These are phyloP conservation scores for Hypomecis atomaria DNA, from an alignment of 2,888 invertebrate species.

Conservation along the genomic window DNA sequence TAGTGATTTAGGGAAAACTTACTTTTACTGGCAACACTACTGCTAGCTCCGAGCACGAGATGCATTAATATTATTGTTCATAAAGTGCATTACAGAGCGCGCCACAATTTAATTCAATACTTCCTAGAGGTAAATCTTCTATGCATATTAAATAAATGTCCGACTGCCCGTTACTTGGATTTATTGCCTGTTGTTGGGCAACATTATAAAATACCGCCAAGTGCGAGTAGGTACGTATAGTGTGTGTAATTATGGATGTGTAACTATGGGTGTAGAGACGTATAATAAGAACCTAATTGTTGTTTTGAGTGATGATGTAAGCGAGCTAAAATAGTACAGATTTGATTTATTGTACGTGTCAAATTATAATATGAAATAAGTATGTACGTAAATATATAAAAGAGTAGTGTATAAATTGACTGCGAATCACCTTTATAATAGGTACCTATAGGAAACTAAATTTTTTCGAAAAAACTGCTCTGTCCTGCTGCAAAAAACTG, in stretches of 20 bases:
- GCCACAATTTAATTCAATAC: slow-evolving; percentile 80
- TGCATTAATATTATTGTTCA: slow-evolving; percentile 64
- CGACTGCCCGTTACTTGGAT: slow-evolving; percentile 66
- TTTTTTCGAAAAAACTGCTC: too few relatives aligned
- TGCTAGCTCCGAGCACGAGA: slow-evolving; percentile 37
- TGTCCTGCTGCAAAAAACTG: too few relatives aligned
- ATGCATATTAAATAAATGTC: slow-evolving; percentile 81
- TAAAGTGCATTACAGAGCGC: slow-evolving; percentile 68
- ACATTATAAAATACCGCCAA: slow-evolving; percentile 38
- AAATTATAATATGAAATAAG: too few relatives aligned
- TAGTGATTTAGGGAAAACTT: too few relatives aligned
- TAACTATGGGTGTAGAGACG: background rate
- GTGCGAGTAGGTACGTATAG: slow-evolving; percentile 33
- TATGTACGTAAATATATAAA: too few relatives aligned
- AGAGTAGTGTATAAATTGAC: too few relatives aligned
- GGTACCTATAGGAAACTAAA: too few relatives aligned
- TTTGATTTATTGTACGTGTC: background rate
- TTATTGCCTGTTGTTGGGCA: slow-evolving; percentile 65
- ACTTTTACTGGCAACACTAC: slow-evolving; percentile 42
- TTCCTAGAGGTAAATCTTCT: slow-evolving; percentile 77
- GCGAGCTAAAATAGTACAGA: slow-evolving; percentile 8
- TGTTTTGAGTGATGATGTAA: slow-evolving; percentile 19
- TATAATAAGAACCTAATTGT: slow-evolving; percentile 15
- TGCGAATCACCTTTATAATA: too few relatives aligned
- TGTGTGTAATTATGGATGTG: slow-evolving; percentile 24